These are phyloP conservation scores for Volucella inflata DNA, from an alignment of 2,888 invertebrate genomes.

Conservation along the genomic window DNA sequence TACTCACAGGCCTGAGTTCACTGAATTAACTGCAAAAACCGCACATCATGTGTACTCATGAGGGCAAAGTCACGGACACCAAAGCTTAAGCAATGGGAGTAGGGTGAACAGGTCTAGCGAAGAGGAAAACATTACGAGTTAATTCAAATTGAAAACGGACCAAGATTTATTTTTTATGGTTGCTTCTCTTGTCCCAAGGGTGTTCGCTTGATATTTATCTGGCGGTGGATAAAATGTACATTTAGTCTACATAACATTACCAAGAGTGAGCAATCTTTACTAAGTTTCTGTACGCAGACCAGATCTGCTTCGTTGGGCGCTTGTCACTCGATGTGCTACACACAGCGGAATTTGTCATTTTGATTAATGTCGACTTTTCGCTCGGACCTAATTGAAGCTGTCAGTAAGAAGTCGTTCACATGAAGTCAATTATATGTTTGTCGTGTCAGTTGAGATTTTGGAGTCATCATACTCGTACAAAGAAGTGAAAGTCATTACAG, in stretches of 20 bases:
- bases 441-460: neutral
- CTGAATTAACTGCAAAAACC: constrained; percentile 44
- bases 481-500: constrained; percentile 14
- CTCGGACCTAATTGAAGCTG: constrained; percentile 73
- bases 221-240: constrained; percentile 24
- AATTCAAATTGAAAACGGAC: constrained; percentile 66
- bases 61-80: constrained; percentile 53
- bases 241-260: constrained; percentile 23
- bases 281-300: constrained; percentile 58
- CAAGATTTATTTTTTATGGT: constrained; percentile 38
- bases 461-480: constrained; percentile 1
- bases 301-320: constrained; percentile 69
- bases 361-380: constrained; percentile 74
- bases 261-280: constrained; percentile 36
- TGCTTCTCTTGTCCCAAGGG: constrained; percentile 33
- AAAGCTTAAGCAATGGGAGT: constrained; percentile 21
- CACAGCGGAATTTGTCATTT: constrained; percentile 74
- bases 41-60: constrained; percentile 21
- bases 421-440: constrained; percentile 69
- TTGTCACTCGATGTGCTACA: constrained; percentile 65
- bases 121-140: constrained; percentile 50
- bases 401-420: constrained; percentile 73
- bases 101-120: constrained; percentile 26
- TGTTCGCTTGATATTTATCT: constrained; percentile 54
- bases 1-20: constrained; percentile 37